Evolutionary conservation across 2,797 vertebrate genomes (phyloP), one percentile per base, ranked within the genome.

Genomic region (Melanotaenia nigrans): DNA sequence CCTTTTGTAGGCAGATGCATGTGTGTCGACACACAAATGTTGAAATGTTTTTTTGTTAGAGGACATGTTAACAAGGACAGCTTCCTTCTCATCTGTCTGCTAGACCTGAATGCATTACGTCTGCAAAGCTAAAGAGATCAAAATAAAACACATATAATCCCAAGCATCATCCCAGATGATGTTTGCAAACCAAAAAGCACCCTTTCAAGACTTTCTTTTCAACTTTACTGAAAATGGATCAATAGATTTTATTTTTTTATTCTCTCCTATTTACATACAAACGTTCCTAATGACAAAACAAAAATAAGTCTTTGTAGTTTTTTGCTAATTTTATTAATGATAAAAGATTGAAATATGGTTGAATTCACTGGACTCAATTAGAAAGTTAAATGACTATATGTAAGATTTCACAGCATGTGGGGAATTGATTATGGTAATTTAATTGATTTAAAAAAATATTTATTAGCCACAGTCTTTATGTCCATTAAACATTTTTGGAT

Each of bases 1-100:
- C 54, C 7, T 53, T 67, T 60, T 32, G 40, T 51, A 22, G 40
- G 32, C 28, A 59, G 60, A 74, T 24, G 38, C 56, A 32, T 28
- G 33, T 28, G 59, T 24, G 56, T 35, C 14, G 36, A 64, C 45
- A 51, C 13, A 51, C 14, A 14, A 1, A 55, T 22, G 33, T 35
- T 11, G 56, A 47, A 28, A 58, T 20, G 20, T 49, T 40, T 2
- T 11, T 45, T 24, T 28, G 20, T 28, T 45, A 11, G 20, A n/a
- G 38, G 32, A 20, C n/a, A 33, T 35, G 30, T 33, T 20, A 10
- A 33, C 38, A 58, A 10, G 13, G 32, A 58, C 3, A 1, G 5
- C 10, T 60, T 40, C 6, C 11, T 22, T 25, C n/a, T 40, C 38
- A 16, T 40, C 38, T 14, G 14, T 40, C 13, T 40, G 38, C 4